Percentiles rank a stretch among this genome's conserved stretches.
These are phyloP conservation scores for Apus apus DNA, from an alignment of 2,113 vertebrate genomes.

Conservation along the genomic window DNA sequence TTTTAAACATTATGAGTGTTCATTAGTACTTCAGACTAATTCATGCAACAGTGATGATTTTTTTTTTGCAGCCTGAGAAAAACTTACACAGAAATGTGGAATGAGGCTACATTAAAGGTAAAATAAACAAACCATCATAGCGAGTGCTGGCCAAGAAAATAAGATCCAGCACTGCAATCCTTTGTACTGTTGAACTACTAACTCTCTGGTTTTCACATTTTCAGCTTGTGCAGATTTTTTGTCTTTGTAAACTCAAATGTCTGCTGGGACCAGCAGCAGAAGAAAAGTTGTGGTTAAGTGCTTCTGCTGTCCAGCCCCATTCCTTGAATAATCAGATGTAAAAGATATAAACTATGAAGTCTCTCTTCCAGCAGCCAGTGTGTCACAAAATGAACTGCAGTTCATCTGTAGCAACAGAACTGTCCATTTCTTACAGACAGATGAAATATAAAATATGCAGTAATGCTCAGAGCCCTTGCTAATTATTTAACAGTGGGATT, in stretches of 20 bases:
- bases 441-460: not conserved
- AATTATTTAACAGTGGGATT: slow-evolving; percentile 42
- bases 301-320: not conserved
- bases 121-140: slow-evolving; percentile 16
- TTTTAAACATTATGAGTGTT: not conserved
- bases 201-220: not conserved
- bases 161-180: not conserved
- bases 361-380: not conserved
- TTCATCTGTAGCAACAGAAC: slow-evolving; percentile 18
- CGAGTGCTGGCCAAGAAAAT: not conserved
- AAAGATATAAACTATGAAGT: slow-evolving; percentile 15
- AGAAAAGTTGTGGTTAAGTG: not conserved
- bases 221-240: not conserved
- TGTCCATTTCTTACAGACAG: not conserved
- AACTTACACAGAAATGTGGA: not conserved
- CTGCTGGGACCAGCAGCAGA: not conserved
- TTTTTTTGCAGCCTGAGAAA: not conserved
- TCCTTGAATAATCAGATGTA: not conserved
- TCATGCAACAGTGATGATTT: not conserved
- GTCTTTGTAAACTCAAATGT: not conserved
- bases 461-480: not conserved
- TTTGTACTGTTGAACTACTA: not conserved
- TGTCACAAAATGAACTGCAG: not conserved
- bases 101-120: slow-evolving; percentile 6
- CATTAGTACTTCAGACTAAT: not conserved